Evolutionary conservation across 2,797 vertebrate species (phyloP), one percentile per base, ranked within the genome.

Genomic region (Kryptopterus vitreolus): DNA sequence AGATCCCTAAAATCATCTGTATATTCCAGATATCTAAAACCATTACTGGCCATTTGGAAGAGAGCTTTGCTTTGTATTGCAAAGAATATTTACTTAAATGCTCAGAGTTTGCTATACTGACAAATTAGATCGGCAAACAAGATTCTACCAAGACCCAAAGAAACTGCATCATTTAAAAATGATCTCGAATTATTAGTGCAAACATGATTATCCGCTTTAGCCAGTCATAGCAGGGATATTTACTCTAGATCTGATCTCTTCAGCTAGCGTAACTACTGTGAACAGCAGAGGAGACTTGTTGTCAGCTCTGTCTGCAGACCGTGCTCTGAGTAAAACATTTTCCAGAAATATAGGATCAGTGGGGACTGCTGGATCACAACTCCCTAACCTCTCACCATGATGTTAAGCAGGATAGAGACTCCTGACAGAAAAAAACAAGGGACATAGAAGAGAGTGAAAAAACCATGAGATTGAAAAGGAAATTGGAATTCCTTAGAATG

Each of bases 401-500:
- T 87, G 83, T 74, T 87, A 87, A 85, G 86, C 90, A 90, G 91
- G 86, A 91, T 87, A 89, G 88, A 87, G 46, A 79, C 87, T 84
- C 74, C 87, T 91, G 88, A 90, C 90, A 89, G 88, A 38, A 86
- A 66, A 86, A 61, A 83, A 68, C 33, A 72, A 57, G 65, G 59
- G 59, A 83, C 81, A 78, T 22, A 4, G 66, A 78, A 74, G 66
- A 87, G 84, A 82, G 35, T 52, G 66, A 46, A 81, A 81, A 74
- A 76, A 76, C 13, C 29, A 68, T 58, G 38, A 74, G 89, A 89
- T 88, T 83, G 85, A 87, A 86, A 80, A 87, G 89, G 90, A 91
- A 89, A 87, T 86, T 81, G 84, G 86, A 91, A 88, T 92, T 90
- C 83, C 83, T 90, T 88, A 84, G 86, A 88, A 85, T 81, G 71